Percentiles rank a stretch among this genome's conserved stretches.
Conservation (phyloP, 2,797 vertebrate genomes). For the Cyclopterus lumpus region DNA sequence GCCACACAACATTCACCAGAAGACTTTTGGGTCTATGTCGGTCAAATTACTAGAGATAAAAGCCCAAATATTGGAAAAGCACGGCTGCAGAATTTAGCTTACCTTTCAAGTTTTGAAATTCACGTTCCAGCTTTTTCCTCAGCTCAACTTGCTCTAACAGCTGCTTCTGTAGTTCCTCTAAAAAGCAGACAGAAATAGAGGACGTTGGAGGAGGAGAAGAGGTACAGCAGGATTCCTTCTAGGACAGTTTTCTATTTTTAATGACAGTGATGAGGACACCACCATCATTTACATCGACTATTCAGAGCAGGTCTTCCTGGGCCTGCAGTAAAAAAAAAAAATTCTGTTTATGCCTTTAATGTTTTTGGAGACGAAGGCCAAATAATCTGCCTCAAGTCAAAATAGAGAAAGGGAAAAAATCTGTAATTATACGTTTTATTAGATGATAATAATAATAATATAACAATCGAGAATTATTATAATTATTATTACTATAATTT, state of each 20-base stretch:
- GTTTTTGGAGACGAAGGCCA: neutral
- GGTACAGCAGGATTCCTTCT: conserved; percentile 13
- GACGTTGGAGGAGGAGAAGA: conserved; percentile 32
- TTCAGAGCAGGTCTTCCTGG: conserved; percentile 51
- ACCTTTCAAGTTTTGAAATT: conserved; percentile 99
- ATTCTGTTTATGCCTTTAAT: neutral
- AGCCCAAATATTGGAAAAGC: conserved; percentile 1
- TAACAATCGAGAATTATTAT: neutral
- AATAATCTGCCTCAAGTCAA: conserved; percentile 2
- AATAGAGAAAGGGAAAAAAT: neutral
- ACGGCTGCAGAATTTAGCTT: conserved; percentile 40
- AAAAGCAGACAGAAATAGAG: conserved; percentile 53
- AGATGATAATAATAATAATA: neutral
- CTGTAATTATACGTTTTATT: neutral
- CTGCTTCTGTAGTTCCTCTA: conserved; percentile 97
- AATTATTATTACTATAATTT: neutral
- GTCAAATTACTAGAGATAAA: conserved; percentile 5
- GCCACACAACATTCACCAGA: conserved; percentile 20
- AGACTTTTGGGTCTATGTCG: neutral
- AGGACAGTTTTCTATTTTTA: conserved; percentile 57
- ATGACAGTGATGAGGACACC: conserved; percentile 43
- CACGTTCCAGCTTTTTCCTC: conserved; percentile 96
- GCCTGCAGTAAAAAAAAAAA: conserved; percentile 10
- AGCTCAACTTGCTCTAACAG: conserved; percentile 96
- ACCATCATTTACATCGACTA: conserved; percentile 36